These are phyloP conservation scores for Procambarus clarkii DNA, from an alignment of 1,140 invertebrate genomes.

Conservation along the genomic window DNA sequence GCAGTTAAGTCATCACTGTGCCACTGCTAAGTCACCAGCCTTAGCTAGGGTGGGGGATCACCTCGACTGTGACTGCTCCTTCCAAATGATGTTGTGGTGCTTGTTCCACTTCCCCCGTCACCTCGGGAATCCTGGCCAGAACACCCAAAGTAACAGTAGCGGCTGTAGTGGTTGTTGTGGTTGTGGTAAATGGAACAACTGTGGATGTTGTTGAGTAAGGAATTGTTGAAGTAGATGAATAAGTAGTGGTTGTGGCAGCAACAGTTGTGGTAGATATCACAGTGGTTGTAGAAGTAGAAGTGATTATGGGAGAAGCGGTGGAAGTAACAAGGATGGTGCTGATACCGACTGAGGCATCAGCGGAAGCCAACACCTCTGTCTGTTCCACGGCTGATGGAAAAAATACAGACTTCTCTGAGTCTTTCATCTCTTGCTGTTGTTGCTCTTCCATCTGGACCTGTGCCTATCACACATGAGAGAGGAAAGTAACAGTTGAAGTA, in stretches of 20 bases:
- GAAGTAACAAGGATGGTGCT: not conserved
- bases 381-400: conserved; percentile 12
- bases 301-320: not conserved
- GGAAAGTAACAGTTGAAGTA: conserved; percentile 52
- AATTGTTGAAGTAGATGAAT: conserved; percentile 5
- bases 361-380: not conserved
- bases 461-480: conserved; percentile 45
- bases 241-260: not conserved
- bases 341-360: conserved; percentile 17
- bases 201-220: not conserved
- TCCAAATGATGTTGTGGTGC: not conserved
- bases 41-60: conserved; percentile 30
- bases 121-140: conserved; percentile 31
- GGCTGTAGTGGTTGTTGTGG: not conserved
- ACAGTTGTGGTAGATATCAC: conserved; percentile 4
- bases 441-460: conserved; percentile 43
- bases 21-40: conserved; percentile 17
- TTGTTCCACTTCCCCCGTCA: conserved; percentile 31
- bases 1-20: conserved; percentile 4
- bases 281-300: not conserved
- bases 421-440: conserved; percentile 33
- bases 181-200: not conserved
- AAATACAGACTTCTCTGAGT: conserved; percentile 1
- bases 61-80: conserved; percentile 39
- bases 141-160: not conserved